Base-by-base conservation (phyloP, 2,113 vertebrate species). In the Catharus bicknelli region DNA sequence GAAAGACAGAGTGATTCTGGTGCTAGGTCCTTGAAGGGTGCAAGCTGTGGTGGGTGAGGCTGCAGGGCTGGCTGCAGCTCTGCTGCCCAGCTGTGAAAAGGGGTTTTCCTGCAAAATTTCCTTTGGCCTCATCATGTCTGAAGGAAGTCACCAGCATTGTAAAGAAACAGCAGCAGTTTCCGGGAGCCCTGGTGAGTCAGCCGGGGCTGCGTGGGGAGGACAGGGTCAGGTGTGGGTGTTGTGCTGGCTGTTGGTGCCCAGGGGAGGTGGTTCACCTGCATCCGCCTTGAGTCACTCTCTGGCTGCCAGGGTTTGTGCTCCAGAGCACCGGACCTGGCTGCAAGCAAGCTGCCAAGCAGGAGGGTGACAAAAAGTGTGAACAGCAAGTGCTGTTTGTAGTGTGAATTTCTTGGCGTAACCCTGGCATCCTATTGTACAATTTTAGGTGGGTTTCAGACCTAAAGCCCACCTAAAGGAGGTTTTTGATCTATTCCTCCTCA, bases 121-220 rank as follows among this genome's bases (percentile, higher is more conserved):
- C 81, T 5, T 23, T 54, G 0, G 0, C 27, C 29, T 63, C 43
- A 13, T 59, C 48, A 70, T 13, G 7, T 69, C 42, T 36, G 14
- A 8, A 6, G 32, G 55, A 63, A 36, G 30, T 15, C 19, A 1
- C 5, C 27, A 27, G 53, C 6, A 0, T 5, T 18, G 21, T 16
- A 32, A 22, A 54, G n/a, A 70, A 40, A 22, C 16, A 38, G 18
- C 36, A 82, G 75, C 47, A 10, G 73, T 36, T 92, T 85, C 53
- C n/a, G 11, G 43, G 1, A 17, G 48, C 22, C 34, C 25, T 3
- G 0, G 25, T 40, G 66, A 78, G 66, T 61, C 90, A 90, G 55
- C 21, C 0, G 10, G 63, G 74, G 64, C 45, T 36, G 29, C 17
- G 0, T 34, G 61, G 62, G 42, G 34, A 53, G 67, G 25, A 27